These are phyloP conservation scores for Amphiprion percula DNA, from an alignment of 2,113 vertebrate species.

Conservation along the genomic window DNA sequence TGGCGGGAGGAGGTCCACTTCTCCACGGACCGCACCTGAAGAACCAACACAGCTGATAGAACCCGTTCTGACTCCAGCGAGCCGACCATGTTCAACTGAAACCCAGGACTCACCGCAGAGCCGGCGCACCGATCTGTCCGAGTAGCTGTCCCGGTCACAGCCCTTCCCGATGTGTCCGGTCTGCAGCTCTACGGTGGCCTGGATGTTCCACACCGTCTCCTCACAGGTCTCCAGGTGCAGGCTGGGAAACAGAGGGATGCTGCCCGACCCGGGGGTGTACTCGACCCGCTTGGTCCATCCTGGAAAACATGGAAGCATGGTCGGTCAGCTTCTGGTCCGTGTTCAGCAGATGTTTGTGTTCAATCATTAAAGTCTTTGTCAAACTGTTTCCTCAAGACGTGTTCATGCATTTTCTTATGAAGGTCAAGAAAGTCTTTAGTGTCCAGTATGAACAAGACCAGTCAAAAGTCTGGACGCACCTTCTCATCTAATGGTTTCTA, in stretches of 20 bases:
- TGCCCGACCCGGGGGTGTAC: constrained; percentile 93
- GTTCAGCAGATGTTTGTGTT: no score
- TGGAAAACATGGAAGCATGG: constrained; percentile 55
- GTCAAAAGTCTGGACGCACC: no score
- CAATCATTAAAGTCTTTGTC: no score
- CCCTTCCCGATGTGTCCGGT: constrained; percentile 98
- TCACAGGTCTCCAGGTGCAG: constrained; percentile 97
- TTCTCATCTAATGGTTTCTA: no score
- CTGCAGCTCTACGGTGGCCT: constrained; percentile 96
- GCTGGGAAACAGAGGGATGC: constrained; percentile 92
- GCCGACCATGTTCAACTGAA: neutral
- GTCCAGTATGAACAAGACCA: no score
- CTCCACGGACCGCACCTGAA: constrained; percentile 93
- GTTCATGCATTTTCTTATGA: no score
- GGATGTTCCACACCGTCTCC: constrained; percentile 97
- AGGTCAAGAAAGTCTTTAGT: no score
- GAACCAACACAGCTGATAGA: neutral
- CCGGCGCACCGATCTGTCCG: constrained; percentile 93
- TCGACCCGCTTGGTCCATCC: constrained; percentile 98
- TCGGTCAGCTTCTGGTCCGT: no score
- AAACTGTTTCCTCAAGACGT: no score
- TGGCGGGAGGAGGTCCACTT: constrained; percentile 94
- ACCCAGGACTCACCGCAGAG: constrained; percentile 89
- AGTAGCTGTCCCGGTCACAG: constrained; percentile 97
- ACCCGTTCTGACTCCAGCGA: neutral